Conservation (phyloP, 2,888 invertebrate genomes). For the Scrobipalpa atriplicella region DNA sequence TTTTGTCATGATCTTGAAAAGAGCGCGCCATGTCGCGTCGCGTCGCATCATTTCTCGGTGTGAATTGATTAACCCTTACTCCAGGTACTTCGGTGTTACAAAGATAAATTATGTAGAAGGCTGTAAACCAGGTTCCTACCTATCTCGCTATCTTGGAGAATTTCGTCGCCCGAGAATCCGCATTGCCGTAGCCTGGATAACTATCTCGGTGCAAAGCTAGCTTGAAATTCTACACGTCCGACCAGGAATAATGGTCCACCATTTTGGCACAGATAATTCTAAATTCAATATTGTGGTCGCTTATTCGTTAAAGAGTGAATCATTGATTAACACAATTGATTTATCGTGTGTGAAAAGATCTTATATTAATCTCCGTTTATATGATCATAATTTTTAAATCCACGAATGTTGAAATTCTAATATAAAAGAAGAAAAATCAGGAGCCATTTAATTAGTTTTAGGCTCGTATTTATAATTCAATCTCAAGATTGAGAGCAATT, state of each 20-base stretch:
- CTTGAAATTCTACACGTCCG: not conserved
- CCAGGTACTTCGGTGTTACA: not conserved
- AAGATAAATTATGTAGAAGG: slow-evolving; percentile 3
- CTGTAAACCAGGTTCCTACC: not conserved
- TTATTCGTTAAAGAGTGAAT: not conserved
- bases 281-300: not conserved
- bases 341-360: not conserved
- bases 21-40: too few relatives aligned
- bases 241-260: not conserved
- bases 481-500: too few relatives aligned
- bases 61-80: too few relatives aligned
- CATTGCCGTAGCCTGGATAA: slow-evolving; percentile 9
- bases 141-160: not conserved
- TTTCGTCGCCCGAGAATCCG: slow-evolving; percentile 11
- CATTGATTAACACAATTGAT: not conserved
- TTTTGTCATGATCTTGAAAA: too few relatives aligned
- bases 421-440: too few relatives aligned
- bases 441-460: too few relatives aligned
- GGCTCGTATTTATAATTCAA: too few relatives aligned
- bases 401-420: too few relatives aligned
- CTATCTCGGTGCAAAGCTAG: slow-evolving; percentile 1
- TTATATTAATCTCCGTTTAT: too few relatives aligned
- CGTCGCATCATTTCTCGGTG: too few relatives aligned
- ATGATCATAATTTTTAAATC: too few relatives aligned
- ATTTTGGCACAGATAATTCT: not conserved